Base-by-base conservation (phyloP, 2,888 invertebrate species). In the Sphaeridia pumilis region DNA sequence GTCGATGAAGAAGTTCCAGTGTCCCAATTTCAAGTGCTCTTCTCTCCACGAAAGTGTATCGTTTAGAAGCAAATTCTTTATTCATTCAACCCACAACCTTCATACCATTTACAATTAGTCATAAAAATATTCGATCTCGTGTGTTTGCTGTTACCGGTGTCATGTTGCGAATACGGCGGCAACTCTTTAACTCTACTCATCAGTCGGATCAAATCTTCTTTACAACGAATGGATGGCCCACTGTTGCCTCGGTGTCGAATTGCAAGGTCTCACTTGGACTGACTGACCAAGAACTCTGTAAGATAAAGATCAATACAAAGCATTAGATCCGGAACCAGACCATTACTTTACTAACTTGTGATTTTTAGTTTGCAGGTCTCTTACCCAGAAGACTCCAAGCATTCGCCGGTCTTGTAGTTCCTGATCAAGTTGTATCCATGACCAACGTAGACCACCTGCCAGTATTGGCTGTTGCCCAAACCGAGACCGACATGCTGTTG, bases 361-460 rank as follows among this genome's bases (percentile, higher is more conserved):
- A n/a, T n/a, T n/a, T n/a, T n/a, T n/a, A n/a, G n/a, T n/a, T n/a
- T n/a, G n/a, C 31, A 31, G 31, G 10, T 38, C 7, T 3, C 22
- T 31, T 56, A 57, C 56, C 48, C 54, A 35, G 28, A 22, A 3
- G 56, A 54, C 21, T 48, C 22, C 2, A 57, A 47, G 42, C 56
- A 57, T 12, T 54, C 44, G 12, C 50, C 51, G 10, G 50, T 48
- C 27, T 57, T 51, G 38, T 50, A 47, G 27, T 57, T 57, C 26
- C 42, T 51, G 14, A 57, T 25, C 36, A 50, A 31, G 28, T 54
- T 44, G 31, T 50, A 49, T 5, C 57, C 54, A 20, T 54, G 50
- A 10, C 57, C 57, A n/a, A 51, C 54, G 27, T 54, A 54, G 20
- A 31, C 12, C 2, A 54, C 12, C 24, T 27, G 20, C 57, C 57